phyloP scores from a whole-genome alignment of 2,797 vertebrate species.

The Spinus pinus region DNA sequence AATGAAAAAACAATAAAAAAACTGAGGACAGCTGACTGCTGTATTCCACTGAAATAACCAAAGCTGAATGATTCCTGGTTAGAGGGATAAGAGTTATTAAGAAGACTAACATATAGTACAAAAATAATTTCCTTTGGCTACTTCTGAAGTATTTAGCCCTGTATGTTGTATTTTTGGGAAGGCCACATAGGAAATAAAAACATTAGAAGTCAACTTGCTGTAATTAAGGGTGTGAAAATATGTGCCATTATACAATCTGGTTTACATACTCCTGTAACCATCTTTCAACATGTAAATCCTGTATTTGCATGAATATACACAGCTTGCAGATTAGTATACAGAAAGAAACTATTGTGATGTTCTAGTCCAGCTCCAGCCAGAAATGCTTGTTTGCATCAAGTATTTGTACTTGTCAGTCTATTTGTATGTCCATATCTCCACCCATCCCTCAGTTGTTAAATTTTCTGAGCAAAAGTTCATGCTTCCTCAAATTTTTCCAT shows the following conservation, averaged over 20 bases:
- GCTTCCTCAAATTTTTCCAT: conserved; percentile 21
- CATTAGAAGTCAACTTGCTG: not conserved
- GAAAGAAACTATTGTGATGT: not conserved
- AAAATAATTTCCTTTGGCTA: not conserved
- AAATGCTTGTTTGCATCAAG: not conserved
- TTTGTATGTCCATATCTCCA: not conserved
- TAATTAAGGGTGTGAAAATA: not conserved
- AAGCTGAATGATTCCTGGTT: not conserved
- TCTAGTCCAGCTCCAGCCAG: not conserved
- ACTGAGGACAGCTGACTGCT: not conserved
- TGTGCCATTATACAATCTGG: not conserved
- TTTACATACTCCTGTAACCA: not conserved
- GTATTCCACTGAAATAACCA: not conserved
- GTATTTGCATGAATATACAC: not conserved
- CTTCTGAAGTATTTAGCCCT: not conserved
- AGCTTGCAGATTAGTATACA: not conserved
- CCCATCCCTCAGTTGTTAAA: not conserved
- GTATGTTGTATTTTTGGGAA: not conserved
- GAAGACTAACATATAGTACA: not conserved
- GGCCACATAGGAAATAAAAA: not conserved
- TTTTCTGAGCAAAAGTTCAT: conserved; percentile 3
- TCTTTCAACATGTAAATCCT: not conserved
- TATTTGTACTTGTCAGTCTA: not conserved
- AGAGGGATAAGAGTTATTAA: not conserved
- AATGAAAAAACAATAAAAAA: not conserved